A percentile compares a stretch with the other conserved stretches of the same genome.
Evolutionary conservation across 2,113 vertebrate species (phyloP).

Genomic region (Nestor notabilis): DNA sequence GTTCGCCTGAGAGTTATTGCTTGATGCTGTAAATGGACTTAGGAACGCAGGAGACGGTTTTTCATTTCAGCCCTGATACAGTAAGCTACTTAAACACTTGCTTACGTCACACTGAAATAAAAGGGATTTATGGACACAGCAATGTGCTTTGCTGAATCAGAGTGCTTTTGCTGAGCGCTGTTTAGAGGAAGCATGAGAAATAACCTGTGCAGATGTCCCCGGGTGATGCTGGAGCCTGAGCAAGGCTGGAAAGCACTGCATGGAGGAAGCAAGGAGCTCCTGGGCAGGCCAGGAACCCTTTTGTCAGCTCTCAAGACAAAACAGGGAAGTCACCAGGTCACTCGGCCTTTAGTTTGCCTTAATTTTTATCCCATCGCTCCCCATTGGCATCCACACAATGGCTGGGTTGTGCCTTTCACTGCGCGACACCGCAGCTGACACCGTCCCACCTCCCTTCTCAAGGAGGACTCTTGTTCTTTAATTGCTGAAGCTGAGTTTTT

Average conservation of each 20-base stretch:
- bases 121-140: conserved; percentile 59
- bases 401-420: fast-evolving
- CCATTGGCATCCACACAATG: neutral
- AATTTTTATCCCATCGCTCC: neutral
- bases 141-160: conserved; percentile 59
- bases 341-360: neutral
- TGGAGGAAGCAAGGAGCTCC: neutral
- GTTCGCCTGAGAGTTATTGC: conserved; percentile 41
- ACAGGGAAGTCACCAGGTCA: conserved; percentile 54
- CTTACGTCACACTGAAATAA: conserved; percentile 67
- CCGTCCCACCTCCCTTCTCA: fast-evolving
- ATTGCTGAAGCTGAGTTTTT: neutral
- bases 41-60: conserved; percentile 32
- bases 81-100: conserved; percentile 65
- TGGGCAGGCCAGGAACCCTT: conserved; percentile 40
- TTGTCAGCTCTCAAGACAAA: conserved; percentile 57
- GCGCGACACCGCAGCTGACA: fast-evolving
- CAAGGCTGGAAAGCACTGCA: neutral
- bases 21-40: conserved; percentile 54
- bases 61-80: conserved; percentile 58
- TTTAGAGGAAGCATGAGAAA: conserved; percentile 41
- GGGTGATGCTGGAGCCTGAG: neutral
- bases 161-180: conserved; percentile 11
- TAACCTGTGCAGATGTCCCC: conserved; percentile 35
- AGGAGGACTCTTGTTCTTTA: neutral